Evolutionary conservation across 2,888 invertebrate genomes (phyloP).

Genomic region (Clivina fossor): DNA sequence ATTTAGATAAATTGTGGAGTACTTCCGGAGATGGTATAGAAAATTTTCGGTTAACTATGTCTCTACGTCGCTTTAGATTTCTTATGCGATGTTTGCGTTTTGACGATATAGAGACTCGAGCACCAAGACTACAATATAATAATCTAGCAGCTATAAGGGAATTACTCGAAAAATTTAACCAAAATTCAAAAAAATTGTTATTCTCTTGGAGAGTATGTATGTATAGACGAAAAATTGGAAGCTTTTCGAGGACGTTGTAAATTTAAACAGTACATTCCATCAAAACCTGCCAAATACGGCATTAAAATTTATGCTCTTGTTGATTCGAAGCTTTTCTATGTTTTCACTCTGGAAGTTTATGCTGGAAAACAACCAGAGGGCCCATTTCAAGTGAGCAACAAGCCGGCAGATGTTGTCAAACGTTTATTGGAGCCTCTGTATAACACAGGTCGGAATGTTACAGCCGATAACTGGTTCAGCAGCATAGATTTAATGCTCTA

Average conservation of each 20-base stretch:
- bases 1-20: conserved; percentile 44
- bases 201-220: conserved; percentile 40
- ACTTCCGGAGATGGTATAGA: conserved; percentile 41
- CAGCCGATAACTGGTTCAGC: conserved; percentile 37
- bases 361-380: conserved; percentile 39
- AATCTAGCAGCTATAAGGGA: conserved; percentile 41
- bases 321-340: conserved; percentile 37
- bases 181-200: conserved; percentile 40
- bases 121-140: conserved; percentile 38
- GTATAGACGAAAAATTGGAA: conserved; percentile 43
- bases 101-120: conserved; percentile 36
- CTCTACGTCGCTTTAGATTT: conserved; percentile 40
- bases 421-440: conserved; percentile 35
- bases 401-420: conserved; percentile 36
- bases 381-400: conserved; percentile 36
- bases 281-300: conserved; percentile 41
- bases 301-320: conserved; percentile 14
- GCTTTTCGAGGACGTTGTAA: conserved; percentile 42
- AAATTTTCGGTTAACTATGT: conserved; percentile 43
- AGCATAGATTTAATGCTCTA: conserved; percentile 33
- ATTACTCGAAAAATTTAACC: conserved; percentile 42
- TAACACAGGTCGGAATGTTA: conserved; percentile 37
- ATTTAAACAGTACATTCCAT: conserved; percentile 44
- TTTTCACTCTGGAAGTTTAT: conserved; percentile 38
- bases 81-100: conserved; percentile 38